A percentile compares a stretch with the other conserved stretches of the same genome.
Evolutionary conservation across 2,797 vertebrate genomes (phyloP).

Genomic region (Aselliscus stoliczkanus): DNA sequence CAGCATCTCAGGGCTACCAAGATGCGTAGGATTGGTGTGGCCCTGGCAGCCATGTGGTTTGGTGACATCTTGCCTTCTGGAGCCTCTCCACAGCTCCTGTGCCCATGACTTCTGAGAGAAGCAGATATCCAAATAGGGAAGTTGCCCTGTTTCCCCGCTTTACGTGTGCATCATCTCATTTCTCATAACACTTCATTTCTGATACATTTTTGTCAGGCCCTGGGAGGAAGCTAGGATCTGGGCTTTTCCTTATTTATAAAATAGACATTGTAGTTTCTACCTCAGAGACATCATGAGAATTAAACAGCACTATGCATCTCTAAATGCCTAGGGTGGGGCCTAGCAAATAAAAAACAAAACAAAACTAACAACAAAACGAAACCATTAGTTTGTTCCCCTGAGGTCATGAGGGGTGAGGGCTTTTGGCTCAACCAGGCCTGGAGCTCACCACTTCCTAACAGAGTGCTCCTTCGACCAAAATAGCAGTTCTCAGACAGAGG

Average conservation of each 20-base stretch:
- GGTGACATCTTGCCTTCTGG: not conserved
- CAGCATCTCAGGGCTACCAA: not conserved
- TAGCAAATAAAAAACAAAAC: not conserved
- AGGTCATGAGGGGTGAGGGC: not conserved
- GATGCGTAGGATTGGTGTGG: not conserved
- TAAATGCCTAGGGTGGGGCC: not conserved
- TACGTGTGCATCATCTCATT: not conserved
- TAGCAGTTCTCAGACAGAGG: not conserved
- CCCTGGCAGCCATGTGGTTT: not conserved
- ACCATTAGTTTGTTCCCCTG: not conserved
- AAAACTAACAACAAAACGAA: not conserved
- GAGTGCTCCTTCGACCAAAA: not conserved
- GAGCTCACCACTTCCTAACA: not conserved
- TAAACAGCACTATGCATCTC: not conserved
- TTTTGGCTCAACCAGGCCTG: not conserved
- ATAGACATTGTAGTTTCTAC: not conserved
- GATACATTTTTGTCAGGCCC: not conserved
- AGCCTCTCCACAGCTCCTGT: not conserved
- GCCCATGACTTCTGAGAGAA: not conserved
- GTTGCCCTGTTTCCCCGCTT: too few relatives aligned
- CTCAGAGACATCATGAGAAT: not conserved
- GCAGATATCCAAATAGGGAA: not conserved
- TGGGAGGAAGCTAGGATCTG: not conserved
- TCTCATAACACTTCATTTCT: rapidly evolving
- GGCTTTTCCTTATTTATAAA: not conserved